Percentiles rank a stretch among this genome's conserved stretches.
These are phyloP conservation scores for Strix occidentalis DNA, from an alignment of 2,797 vertebrate genomes.

Conservation along the genomic window DNA sequence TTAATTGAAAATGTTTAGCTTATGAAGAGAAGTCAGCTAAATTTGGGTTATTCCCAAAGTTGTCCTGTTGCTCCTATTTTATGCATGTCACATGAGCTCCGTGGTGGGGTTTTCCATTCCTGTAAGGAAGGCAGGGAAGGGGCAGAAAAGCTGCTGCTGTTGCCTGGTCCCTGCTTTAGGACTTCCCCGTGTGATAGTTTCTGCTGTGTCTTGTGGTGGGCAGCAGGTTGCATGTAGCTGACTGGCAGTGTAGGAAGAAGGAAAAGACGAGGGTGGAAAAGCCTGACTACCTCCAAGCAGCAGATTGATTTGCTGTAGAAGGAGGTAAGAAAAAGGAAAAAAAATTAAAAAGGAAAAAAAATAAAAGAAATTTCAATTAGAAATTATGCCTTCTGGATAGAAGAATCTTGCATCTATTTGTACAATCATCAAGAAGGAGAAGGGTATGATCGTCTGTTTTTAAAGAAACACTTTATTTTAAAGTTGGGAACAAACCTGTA, in stretches of 20 bases:
- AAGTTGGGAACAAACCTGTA: neutral
- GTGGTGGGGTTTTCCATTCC: neutral
- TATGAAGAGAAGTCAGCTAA: neutral
- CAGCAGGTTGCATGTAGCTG: neutral
- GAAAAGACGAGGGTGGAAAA: neutral
- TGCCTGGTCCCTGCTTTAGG: neutral
- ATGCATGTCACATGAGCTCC: neutral
- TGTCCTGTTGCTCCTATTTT: neutral
- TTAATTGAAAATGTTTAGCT: neutral
- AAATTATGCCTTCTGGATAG: neutral
- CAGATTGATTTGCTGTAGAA: neutral
- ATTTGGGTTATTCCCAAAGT: neutral
- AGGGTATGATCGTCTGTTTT: neutral
- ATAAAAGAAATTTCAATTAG: neutral
- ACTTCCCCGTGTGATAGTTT: neutral
- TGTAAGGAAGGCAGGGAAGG: neutral
- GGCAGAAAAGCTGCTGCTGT: neutral
- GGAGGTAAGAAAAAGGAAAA: neutral
- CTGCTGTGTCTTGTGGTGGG: neutral
- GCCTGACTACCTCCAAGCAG: neutral
- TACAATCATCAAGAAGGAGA: neutral
- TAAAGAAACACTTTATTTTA: neutral
- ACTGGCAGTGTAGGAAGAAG: neutral
- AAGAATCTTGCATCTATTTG: neutral
- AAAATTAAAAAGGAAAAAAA: neutral